These are phyloP conservation scores for Jordanella pulchra DNA, from an alignment of 2,797 vertebrate genomes.

Conservation along the genomic window DNA sequence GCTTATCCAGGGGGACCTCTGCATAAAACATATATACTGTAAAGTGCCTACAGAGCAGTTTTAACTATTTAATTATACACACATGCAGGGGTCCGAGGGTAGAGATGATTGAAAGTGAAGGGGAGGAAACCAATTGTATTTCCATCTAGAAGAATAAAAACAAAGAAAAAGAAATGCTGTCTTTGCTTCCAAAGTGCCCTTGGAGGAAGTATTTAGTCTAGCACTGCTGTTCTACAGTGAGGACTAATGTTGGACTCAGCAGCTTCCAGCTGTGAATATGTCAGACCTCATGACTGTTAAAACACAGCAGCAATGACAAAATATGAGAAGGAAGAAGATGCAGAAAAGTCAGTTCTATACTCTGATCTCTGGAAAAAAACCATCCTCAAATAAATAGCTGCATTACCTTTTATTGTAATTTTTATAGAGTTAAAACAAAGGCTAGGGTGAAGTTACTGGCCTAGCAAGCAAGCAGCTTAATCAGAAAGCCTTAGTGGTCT, in stretches of 20 bases:
- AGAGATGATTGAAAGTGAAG: constrained; percentile 35
- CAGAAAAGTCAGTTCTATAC: background rate
- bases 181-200: constrained; percentile 61
- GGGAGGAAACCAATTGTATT: constrained; percentile 39
- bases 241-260: constrained; percentile 48
- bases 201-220: constrained; percentile 47
- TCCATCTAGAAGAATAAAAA: constrained; percentile 33
- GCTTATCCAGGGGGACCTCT: constrained; percentile 68
- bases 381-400: background rate
- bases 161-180: constrained; percentile 16
- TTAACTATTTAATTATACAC: constrained; percentile 44
- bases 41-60: constrained; percentile 46
- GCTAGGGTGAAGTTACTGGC: background rate
- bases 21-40: constrained; percentile 63
- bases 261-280: constrained; percentile 68
- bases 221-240: constrained; percentile 36
- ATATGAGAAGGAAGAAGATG: constrained; percentile 14
- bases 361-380: constrained; percentile 1
- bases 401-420: background rate
- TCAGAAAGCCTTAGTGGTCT: constrained; percentile 22
- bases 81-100: constrained; percentile 27
- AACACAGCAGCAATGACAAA: constrained; percentile 18
- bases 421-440: constrained; percentile 9
- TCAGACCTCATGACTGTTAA: constrained; percentile 62
- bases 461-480: constrained; percentile 27